These are phyloP conservation scores for Ceraclea dissimilis DNA, from an alignment of 2,888 invertebrate species.

Conservation along the genomic window DNA sequence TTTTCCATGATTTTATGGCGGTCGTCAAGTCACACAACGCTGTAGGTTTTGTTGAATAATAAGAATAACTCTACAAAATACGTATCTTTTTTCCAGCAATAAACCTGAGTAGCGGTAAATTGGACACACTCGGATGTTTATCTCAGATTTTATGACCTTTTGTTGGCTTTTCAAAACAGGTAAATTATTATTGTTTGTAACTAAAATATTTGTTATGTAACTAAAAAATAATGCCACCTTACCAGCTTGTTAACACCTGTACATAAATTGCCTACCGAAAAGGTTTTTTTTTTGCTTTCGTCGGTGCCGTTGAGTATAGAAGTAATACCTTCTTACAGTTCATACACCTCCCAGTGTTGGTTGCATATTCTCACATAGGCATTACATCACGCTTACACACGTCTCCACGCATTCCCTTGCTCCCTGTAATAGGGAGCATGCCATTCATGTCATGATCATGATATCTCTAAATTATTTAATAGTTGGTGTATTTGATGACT, in stretches of 20 bases:
- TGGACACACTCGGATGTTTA: conserved; percentile 13
- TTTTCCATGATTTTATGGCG: conserved; percentile 13
- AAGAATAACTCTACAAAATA: background rate
- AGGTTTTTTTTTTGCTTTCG: background rate
- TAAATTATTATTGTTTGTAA: background rate
- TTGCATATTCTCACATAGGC: no score
- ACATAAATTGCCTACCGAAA: background rate
- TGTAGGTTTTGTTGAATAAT: conserved; percentile 6
- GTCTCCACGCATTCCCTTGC: no score
- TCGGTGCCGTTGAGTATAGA: background rate
- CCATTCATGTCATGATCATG: no score
- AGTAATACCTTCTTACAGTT: no score
- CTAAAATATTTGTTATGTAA: background rate
- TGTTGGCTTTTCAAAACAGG: conserved; percentile 12
- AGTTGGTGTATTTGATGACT: no score
- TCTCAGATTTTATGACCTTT: conserved; percentile 9
- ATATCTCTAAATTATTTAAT: no score
- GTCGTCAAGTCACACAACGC: conserved; percentile 1
- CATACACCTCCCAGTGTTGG: no score
- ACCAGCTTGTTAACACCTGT: no score
- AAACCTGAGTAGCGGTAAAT: conserved; percentile 19
- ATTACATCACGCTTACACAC: no score
- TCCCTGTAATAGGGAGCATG: no score
- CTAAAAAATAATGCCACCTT: no score
- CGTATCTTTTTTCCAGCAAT: conserved; percentile 12